Conservation (phyloP, 2,113 vertebrate genomes). For the Fregetta grallaria region DNA sequence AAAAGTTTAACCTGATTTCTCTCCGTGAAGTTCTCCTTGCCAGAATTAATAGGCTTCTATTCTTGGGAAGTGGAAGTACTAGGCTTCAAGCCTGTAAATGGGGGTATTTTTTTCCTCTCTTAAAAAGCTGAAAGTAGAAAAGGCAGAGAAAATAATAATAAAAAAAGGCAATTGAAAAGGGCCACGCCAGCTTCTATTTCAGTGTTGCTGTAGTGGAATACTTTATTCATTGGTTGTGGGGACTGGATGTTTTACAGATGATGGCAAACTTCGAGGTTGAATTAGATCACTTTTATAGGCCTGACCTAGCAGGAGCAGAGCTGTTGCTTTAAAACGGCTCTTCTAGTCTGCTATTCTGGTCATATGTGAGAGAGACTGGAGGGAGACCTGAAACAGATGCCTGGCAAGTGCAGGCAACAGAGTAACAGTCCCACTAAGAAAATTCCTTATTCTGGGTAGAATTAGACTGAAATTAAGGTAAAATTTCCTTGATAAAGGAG, state of each 20-base stretch:
- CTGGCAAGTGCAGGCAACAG: background rate
- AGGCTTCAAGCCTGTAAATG: background rate
- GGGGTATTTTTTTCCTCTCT: background rate
- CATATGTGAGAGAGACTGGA: background rate
- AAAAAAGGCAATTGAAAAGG: background rate
- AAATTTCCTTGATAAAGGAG: background rate
- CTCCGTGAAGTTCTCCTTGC: background rate
- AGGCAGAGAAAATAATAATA: background rate
- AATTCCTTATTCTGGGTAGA: background rate
- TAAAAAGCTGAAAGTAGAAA: background rate
- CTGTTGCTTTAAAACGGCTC: background rate
- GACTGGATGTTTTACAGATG: background rate
- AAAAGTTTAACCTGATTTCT: conserved; percentile 7
- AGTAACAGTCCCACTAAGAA: background rate
- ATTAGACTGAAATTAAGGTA: background rate
- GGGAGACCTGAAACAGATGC: background rate
- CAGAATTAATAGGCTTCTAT: background rate
- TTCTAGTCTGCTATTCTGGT: background rate
- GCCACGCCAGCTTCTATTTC: background rate
- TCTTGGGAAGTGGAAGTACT: background rate
- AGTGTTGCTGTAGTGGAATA: background rate
- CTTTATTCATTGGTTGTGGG: background rate
- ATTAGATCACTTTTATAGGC: background rate
- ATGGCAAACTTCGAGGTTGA: background rate
- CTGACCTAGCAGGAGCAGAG: background rate